These are phyloP conservation scores for Natrix natrix DNA, from an alignment of 2,797 vertebrate species.

Conservation along the genomic window DNA sequence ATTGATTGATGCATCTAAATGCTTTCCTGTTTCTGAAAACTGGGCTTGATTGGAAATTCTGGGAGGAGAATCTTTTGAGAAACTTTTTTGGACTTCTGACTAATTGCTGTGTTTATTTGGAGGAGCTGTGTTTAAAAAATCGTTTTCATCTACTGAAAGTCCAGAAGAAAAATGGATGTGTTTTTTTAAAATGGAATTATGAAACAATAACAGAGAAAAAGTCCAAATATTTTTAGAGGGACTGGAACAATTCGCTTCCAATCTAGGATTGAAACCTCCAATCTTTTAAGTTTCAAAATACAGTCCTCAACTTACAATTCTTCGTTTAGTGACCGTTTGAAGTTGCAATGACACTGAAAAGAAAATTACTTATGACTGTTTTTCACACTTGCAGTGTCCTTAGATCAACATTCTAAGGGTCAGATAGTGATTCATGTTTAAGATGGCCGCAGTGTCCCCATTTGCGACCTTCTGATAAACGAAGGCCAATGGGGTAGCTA, in stretches of 20 bases:
- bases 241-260: neutral
- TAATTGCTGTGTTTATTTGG: neutral
- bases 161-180: neutral
- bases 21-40: neutral
- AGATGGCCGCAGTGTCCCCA: neutral
- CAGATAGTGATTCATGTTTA: neutral
- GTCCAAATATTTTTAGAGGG: neutral
- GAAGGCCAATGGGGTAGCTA: neutral
- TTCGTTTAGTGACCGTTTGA: neutral
- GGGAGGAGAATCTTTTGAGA: neutral
- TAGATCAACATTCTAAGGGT: neutral
- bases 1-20: neutral
- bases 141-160: neutral
- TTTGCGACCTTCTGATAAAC: neutral
- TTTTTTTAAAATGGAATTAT: neutral
- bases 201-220: neutral
- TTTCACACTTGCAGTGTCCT: neutral
- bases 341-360: neutral
- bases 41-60: neutral
- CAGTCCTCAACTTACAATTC: neutral
- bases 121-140: neutral
- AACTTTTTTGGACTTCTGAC: neutral
- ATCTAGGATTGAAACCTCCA: neutral
- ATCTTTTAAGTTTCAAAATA: neutral
- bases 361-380: neutral